Conservation (phyloP, 2,113 vertebrate species). For the Corythornis cristatus region DNA sequence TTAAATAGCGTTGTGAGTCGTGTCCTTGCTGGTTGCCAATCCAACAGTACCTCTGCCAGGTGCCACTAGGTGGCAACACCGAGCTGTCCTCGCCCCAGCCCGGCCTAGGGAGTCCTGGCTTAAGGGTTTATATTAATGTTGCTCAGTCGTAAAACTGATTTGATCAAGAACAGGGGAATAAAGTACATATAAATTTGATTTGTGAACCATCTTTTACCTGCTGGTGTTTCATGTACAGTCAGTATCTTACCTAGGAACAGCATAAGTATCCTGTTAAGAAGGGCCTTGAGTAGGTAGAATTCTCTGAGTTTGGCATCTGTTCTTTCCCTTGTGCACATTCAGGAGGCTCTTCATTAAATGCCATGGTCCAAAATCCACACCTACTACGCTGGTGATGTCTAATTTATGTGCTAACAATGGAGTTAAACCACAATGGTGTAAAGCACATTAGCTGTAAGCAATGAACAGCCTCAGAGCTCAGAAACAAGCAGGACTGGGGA, state of each 20-base stretch:
- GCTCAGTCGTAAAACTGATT: background rate
- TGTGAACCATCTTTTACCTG: background rate
- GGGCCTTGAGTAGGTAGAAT: background rate
- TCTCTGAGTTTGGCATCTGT: background rate
- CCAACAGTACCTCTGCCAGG: fast-evolving
- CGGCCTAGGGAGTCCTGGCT: background rate
- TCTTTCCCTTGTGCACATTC: background rate
- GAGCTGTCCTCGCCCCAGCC: background rate
- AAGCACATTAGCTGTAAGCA: background rate
- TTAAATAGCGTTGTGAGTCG: background rate
- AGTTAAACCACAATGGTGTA: background rate
- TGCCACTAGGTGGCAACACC: constrained; percentile 47
- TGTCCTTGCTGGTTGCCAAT: background rate
- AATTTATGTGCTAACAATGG: background rate
- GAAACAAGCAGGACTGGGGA: background rate
- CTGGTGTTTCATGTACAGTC: background rate
- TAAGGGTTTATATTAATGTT: no score
- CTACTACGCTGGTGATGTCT: background rate
- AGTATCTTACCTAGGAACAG: background rate
- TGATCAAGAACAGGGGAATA: fast-evolving
- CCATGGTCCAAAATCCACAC: background rate
- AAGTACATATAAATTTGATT: background rate
- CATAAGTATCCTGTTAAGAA: background rate
- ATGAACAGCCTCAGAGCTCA: background rate
- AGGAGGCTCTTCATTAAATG: background rate